Conservation (phyloP, 2,113 vertebrate genomes). For the Menura novaehollandiae region DNA sequence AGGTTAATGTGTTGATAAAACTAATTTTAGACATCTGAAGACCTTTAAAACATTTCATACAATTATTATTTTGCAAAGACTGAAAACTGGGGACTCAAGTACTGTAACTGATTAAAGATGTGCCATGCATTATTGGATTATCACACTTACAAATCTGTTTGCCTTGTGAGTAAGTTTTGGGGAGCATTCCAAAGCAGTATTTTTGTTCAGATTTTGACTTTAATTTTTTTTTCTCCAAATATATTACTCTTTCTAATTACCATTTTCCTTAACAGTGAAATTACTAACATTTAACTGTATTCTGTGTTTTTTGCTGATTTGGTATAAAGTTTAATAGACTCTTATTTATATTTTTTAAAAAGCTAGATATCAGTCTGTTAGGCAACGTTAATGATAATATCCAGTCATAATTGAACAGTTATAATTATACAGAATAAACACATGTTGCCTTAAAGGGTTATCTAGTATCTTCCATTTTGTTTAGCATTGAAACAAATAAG, state of each 20-base stretch:
- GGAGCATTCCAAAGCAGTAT: slow-evolving; percentile 80
- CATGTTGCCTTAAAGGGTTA: slow-evolving; percentile 85
- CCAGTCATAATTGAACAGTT: slow-evolving; percentile 67
- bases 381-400: slow-evolving; percentile 77
- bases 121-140: slow-evolving; percentile 80
- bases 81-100: slow-evolving; percentile 78
- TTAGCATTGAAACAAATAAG: slow-evolving; percentile 74
- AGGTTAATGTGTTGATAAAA: slow-evolving; percentile 81
- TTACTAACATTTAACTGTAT: slow-evolving; percentile 73
- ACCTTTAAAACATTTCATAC: slow-evolving; percentile 83
- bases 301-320: slow-evolving; percentile 73
- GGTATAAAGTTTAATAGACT: slow-evolving; percentile 71
- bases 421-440: slow-evolving; percentile 79
- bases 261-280: slow-evolving; percentile 75
- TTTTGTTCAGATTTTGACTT: slow-evolving; percentile 73
- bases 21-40: slow-evolving; percentile 83
- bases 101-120: slow-evolving; percentile 80
- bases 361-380: slow-evolving; percentile 77
- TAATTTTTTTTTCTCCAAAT: slow-evolving; percentile 20
- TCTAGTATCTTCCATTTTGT: slow-evolving; percentile 82
- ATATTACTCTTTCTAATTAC: slow-evolving; percentile 74
- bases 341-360: slow-evolving; percentile 74
- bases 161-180: slow-evolving; percentile 75
- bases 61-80: slow-evolving; percentile 81
- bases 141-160: slow-evolving; percentile 75